A percentile compares a stretch with the other conserved stretches of the same genome.
phyloP scores from a whole-genome alignment of 2,113 vertebrate genomes.

The Dicerorhinus sumatrensis region DNA sequence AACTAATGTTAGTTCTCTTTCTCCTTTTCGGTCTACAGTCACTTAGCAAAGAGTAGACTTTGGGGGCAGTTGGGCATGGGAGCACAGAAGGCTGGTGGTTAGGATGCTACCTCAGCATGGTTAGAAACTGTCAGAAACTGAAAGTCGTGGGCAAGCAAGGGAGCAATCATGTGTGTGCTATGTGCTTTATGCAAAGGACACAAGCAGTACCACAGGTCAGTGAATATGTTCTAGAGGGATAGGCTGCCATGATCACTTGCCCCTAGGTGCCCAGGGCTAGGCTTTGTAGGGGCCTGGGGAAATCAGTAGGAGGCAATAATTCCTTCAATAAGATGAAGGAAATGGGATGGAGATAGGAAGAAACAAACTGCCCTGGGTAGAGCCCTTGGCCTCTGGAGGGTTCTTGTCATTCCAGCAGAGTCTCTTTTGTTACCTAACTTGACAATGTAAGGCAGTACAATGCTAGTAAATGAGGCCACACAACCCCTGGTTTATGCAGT shows the following conservation, averaged over 20 bases:
- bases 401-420: not conserved
- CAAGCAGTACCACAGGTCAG: not conserved
- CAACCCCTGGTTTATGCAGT: not conserved
- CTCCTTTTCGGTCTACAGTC: not conserved
- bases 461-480: not conserved
- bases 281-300: not conserved
- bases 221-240: not conserved
- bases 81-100: not conserved
- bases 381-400: not conserved
- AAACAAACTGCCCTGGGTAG: not conserved
- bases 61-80: not conserved
- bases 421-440: not conserved
- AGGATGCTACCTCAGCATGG: not conserved
- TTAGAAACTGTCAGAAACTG: not conserved
- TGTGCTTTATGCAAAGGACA: not conserved
- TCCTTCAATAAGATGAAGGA: not conserved
- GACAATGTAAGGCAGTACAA: not conserved
- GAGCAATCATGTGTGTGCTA: not conserved
- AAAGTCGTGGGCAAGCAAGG: not conserved
- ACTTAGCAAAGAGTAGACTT: not conserved
- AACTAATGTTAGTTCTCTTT: not conserved
- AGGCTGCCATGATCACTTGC: accelerated
- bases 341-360: not conserved
- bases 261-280: not conserved
- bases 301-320: not conserved